Evolutionary conservation across 2,888 invertebrate genomes (phyloP), one percentile per base, ranked within the genome.

Genomic region (Mythimna impura): DNA sequence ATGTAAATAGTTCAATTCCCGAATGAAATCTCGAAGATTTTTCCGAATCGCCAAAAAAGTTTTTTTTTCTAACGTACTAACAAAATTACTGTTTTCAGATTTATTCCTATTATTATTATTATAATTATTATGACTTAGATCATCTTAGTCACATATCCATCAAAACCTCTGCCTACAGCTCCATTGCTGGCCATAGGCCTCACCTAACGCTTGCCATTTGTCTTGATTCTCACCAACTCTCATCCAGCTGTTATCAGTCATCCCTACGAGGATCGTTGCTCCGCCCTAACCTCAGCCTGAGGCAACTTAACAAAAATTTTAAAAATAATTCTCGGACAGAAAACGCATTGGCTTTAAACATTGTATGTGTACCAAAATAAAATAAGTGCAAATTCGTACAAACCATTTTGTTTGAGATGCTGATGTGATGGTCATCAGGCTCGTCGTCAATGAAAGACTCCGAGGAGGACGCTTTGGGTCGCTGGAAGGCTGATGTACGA

Each of bases 381-480:
- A 36, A 36, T 36, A 43, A 43, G 43, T 4, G 14, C 43, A 5
- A 43, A 12, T 43, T 43, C 0, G 43, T 43, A 47, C 68, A 78
- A 68, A 94, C 95, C 94, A 95, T 95, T 91, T 95, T 95, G 76
- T 94, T 95, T 9, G 95, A 94, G 57, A 96, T 95, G 86, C 91
- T 95, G 83, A 96, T 95, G 80, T 91, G 94, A 40, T 91, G 90
- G 1, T 94, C 93, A 0, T 90, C 90, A 0, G 85, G 72, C 20
- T 88, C 72, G 4, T 91, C 91, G 0, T 89, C 89, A 8, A 89
- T 86, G 12, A 78, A 58, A 30, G 84, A 78, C n/a, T 82, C 87
- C 2, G 81, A 75, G 34, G 80, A 76, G 0, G 78, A 43, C 14
- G 76, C 55, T 20, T 87, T 83, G 0, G 93, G 91, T 5, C 90